Evolutionary conservation across 2,797 vertebrate genomes (phyloP), one percentile per base, ranked within the genome.

Genomic region (Selene dorsalis): DNA sequence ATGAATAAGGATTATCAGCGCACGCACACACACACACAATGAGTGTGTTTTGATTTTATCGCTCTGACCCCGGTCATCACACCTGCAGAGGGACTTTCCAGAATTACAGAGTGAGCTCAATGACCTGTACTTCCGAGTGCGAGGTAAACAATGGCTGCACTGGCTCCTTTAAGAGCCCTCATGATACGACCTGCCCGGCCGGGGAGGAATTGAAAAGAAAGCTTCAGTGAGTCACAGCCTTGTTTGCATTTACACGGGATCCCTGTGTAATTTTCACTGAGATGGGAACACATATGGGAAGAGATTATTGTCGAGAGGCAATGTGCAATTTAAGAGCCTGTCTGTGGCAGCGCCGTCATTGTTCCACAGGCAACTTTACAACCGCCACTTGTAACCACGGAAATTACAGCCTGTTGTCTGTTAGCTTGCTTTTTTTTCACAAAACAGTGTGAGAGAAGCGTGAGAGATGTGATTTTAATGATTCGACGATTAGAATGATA

Each of bases 131-230:
- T 50, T 16, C 59, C 65, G 30, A 66, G 18, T 1, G 14, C 66
- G 73, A 86, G 69, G 90, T 85, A 84, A 91, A 90, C 86, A 86
- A 75, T 18, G 78, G 82, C 88, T 87, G 88, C 78, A 87, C 82
- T 71, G 86, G 68, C 63, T 85, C 70, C 85, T 77, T 75, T 75
- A 63, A 88, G 84, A 82, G 83, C 63, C 81, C 81, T 87, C 84
- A 83, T 90, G 85, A 82, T 58, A 8, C 77, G 77, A 89, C 88
- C 50, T 93, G 87, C 82, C 83, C 83, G 50, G 72, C 76, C 57
- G 69, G 57, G n/a, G 60, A 7, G 11, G 16, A 61, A 79, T 14
- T 6, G 12, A 43, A 43, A 17, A 45, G 7, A 45, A 66, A 64
- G 55, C 58, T 13, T 14, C 57, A 38, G 55, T 66, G 62, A 73